phyloP scores from a whole-genome alignment of 2,888 invertebrate species.

The Dryobota labecula region DNA sequence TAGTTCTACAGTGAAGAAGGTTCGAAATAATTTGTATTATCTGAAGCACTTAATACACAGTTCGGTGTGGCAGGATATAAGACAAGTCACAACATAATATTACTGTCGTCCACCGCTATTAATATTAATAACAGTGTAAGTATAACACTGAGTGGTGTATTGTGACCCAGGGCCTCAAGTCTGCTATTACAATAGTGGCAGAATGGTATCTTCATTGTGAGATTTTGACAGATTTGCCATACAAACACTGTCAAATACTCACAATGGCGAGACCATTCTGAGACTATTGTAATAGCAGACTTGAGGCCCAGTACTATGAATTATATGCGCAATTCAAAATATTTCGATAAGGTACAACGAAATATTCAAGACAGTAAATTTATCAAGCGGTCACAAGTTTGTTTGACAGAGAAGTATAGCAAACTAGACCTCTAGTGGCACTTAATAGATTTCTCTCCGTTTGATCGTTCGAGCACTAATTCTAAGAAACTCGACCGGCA shows the following conservation, averaged over 20 bases:
- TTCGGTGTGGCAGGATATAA: slow-evolving; percentile 69
- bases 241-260: too few relatives aligned
- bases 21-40: slow-evolving; percentile 42
- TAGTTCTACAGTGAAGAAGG: slow-evolving; percentile 26
- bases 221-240: too few relatives aligned
- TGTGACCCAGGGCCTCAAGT: too few relatives aligned
- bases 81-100: slow-evolving; percentile 64
- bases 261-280: too few relatives aligned
- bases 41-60: slow-evolving; percentile 39
- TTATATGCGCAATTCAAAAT: slow-evolving; percentile 48
- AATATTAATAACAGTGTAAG: slow-evolving; percentile 70
- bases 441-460: slow-evolving; percentile 54
- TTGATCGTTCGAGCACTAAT: slow-evolving; percentile 55
- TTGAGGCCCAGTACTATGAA: slow-evolving; percentile 59
- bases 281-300: too few relatives aligned
- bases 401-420: slow-evolving; percentile 44
- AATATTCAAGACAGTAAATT: slow-evolving; percentile 45
- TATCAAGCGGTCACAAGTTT: slow-evolving; percentile 35
- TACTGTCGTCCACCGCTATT: slow-evolving; percentile 59
- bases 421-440: slow-evolving; percentile 47
- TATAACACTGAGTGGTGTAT: slow-evolving; percentile 55
- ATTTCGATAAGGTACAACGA: slow-evolving; percentile 44
- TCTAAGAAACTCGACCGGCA: slow-evolving; percentile 55
- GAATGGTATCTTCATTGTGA: too few relatives aligned
- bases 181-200: too few relatives aligned